Conservation (phyloP, 2,113 vertebrate species). For the Aptenodytes patagonicus region DNA sequence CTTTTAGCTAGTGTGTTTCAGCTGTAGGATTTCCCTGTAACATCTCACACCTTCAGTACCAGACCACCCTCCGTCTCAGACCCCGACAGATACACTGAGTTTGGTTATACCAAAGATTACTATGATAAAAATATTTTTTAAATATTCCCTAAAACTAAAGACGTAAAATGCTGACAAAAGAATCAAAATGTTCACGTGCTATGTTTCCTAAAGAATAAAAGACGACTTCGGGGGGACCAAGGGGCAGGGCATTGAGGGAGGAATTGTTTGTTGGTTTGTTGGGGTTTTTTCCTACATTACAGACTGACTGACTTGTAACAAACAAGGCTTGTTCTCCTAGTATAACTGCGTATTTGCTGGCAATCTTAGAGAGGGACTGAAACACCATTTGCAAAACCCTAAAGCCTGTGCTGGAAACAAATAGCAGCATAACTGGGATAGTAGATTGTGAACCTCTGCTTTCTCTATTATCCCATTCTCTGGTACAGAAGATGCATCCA, state of each 20-base stretch:
- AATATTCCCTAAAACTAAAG: background rate
- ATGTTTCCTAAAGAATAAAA: background rate
- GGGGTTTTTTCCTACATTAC: background rate
- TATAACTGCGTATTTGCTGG: background rate
- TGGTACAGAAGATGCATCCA: background rate
- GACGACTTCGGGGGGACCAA: background rate
- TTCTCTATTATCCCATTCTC: background rate
- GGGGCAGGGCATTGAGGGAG: background rate
- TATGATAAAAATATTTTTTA: background rate
- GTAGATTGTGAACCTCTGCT: background rate
- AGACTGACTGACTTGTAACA: background rate
- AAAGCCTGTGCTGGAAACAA: background rate
- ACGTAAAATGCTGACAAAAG: background rate
- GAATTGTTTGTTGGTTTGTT: background rate
- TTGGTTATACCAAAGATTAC: background rate
- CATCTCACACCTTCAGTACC: background rate
- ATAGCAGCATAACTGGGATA: background rate
- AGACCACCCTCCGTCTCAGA: background rate
- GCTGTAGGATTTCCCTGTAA: background rate
- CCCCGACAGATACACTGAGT: background rate
- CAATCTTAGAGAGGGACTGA: background rate
- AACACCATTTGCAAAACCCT: background rate
- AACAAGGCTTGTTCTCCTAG: background rate
- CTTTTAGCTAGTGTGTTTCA: background rate
- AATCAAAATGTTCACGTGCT: background rate